A percentile compares a stretch with the other conserved stretches of the same genome.
Conservation (phyloP, 1,140 invertebrate species). For the Aphelenchoides fujianensis region DNA sequence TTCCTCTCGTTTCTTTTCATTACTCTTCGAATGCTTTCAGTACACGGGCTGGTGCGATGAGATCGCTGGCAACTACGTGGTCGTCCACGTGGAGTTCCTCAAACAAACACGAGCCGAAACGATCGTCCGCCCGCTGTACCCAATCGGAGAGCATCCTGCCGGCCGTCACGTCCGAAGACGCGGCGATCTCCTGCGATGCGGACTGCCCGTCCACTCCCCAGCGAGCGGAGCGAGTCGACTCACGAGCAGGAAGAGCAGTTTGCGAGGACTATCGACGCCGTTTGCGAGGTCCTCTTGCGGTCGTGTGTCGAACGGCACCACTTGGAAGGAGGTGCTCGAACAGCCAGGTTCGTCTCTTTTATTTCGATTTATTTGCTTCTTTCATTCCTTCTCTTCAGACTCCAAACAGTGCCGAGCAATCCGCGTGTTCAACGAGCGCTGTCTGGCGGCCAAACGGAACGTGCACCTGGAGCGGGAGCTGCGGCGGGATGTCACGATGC, state of each 20-base stretch:
- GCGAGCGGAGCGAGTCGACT: background rate
- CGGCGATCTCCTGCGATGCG: background rate
- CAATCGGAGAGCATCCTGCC: conserved; percentile 35
- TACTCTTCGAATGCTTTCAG: conserved; percentile 33
- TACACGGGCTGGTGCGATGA: conserved; percentile 48
- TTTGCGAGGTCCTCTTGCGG: background rate
- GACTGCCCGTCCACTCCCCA: background rate
- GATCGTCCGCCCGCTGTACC: conserved; percentile 36
- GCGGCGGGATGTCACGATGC: background rate
- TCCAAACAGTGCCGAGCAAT: background rate
- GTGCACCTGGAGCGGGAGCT: background rate
- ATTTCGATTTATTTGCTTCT: too few relatives aligned
- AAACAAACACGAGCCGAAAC: conserved; percentile 45
- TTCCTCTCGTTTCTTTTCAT: too few relatives aligned
- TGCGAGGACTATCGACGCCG: background rate
- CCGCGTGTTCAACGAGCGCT: background rate
- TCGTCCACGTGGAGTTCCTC: conserved; percentile 35
- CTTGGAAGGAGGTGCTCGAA: background rate
- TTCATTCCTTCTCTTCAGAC: too few relatives aligned
- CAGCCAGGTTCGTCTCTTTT: too few relatives aligned
- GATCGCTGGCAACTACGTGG: conserved; percentile 35
- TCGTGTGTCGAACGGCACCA: background rate
- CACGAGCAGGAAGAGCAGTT: background rate
- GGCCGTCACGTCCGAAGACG: conserved; percentile 21
- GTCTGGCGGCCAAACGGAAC: background rate